Evolutionary conservation across 2,797 vertebrate genomes (phyloP).

Genomic region (Lacerta viridis): DNA sequence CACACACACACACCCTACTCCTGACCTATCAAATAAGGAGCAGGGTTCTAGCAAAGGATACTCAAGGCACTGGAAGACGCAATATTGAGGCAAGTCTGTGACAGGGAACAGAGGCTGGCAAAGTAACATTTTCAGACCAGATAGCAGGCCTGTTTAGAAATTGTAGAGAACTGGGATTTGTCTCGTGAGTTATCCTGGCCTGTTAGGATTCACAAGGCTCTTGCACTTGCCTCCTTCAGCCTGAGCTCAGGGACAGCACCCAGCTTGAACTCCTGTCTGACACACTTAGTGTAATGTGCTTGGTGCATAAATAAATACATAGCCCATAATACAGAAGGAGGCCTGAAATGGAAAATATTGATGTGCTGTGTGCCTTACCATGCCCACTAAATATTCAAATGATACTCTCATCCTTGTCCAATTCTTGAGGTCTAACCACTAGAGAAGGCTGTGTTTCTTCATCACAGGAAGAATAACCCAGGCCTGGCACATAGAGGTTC

Average conservation of each 20-base stretch:
- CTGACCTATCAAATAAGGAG: neutral
- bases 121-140: neutral
- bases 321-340: neutral
- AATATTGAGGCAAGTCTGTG: neutral
- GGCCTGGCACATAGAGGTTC: neutral
- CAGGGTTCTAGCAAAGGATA: neutral
- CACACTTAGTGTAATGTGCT: too few relatives aligned
- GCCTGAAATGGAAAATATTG: neutral
- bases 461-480: neutral
- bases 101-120: neutral
- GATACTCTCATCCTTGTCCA: neutral
- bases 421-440: neutral
- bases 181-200: neutral
- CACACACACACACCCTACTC: too few relatives aligned
- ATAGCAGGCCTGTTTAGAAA: neutral
- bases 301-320: neutral
- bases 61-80: neutral
- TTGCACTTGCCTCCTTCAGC: neutral
- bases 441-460: neutral
- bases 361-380: neutral
- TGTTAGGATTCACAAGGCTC: neutral
- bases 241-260: neutral
- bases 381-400: too few relatives aligned
- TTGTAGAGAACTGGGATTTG: neutral
- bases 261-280: neutral